Evolutionary conservation across 23 tunicate species (phyloP), one percentile per base, ranked within the genome.

Genomic region (Halocynthia roretzi): DNA sequence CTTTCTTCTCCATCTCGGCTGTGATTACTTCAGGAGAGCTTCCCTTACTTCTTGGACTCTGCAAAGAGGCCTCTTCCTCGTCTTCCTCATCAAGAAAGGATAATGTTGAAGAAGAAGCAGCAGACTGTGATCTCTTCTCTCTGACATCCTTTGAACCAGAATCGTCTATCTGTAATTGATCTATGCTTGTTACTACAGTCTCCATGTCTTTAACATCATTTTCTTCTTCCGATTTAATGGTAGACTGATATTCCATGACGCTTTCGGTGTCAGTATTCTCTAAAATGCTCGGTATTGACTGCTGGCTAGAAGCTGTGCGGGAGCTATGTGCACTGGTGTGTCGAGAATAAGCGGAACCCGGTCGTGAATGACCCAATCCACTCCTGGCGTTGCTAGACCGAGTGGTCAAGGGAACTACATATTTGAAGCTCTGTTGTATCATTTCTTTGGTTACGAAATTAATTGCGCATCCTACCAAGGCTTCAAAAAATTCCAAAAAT

Each of bases 401-500:
- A 0, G 60, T 5, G 50, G 4, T 74, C 22, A 65, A 65, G 17
- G 61, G 78, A 20, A 53, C 56, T 53, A 21, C 64, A 31, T 31
- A 31, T 31, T 31, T 31, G 44, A 31, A 31, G 44, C 44, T 31
- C 19, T 74, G 63, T 10, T 74, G n/a, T 20, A 74, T 21, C 50
- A 50, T 54, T 54, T 74, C 78, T 62, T 53, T 49, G 22, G 23
- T 21, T 10, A 70, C 77, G 76, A 61, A 85, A 9, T 76, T 40
- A 51, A 90, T 76, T 7, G 98, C 98, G 69, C 89, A 77, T 21
- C 87, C 91, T 18, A 92, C 64, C 56, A 92, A 58, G 14, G 90
- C 90, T 86, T 92, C 98, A 86, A 92, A 92, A 75, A 83, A 92
- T 80, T 92, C 98, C 66, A 92, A 54, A 82, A 86, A 92, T 11